Percentiles rank a stretch among this genome's conserved stretches.
phyloP scores from a whole-genome alignment of 2,888 invertebrate species.

The Sphaerophoria taeniata region DNA sequence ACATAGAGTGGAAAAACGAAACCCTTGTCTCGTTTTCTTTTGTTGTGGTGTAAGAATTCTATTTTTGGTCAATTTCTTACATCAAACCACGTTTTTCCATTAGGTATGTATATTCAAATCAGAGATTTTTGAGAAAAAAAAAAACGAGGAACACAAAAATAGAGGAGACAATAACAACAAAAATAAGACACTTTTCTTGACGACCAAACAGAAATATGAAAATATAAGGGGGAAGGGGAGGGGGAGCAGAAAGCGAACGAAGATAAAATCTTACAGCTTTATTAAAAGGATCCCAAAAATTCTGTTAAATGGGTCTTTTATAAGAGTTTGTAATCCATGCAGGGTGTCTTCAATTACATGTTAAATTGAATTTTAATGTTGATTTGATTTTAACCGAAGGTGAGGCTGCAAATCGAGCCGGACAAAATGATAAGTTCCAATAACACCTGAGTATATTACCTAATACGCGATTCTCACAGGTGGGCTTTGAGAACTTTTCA shows the following conservation, averaged over 20 bases:
- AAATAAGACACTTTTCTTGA: neutral
- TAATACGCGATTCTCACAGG: too few species aligned
- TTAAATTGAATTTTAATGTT: neutral
- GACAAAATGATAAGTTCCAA: neutral
- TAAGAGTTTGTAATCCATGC: conserved; percentile 15
- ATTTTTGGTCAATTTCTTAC: conserved; percentile 13
- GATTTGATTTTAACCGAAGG: neutral
- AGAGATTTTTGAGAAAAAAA: neutral
- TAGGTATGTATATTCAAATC: neutral
- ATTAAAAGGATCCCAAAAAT: conserved; percentile 66
- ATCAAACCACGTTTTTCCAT: conserved; percentile 33
- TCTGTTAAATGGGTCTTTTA: conserved; percentile 57
- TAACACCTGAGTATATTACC: too few species aligned
- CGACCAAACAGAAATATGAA: neutral
- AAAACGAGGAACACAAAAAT: neutral
- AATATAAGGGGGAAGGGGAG: neutral
- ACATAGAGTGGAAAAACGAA: neutral
- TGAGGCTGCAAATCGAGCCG: neutral
- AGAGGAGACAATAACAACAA: conserved; percentile 1
- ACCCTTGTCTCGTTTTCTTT: neutral
- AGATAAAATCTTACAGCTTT: conserved; percentile 46
- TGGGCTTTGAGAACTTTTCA: too few species aligned
- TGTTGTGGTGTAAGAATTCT: neutral
- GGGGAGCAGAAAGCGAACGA: neutral
- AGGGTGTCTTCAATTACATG: neutral